Percentiles rank a stretch among this genome's conserved stretches.
phyloP scores from a whole-genome alignment of 2,113 vertebrate genomes.

The Acrocephalus kingi region DNA sequence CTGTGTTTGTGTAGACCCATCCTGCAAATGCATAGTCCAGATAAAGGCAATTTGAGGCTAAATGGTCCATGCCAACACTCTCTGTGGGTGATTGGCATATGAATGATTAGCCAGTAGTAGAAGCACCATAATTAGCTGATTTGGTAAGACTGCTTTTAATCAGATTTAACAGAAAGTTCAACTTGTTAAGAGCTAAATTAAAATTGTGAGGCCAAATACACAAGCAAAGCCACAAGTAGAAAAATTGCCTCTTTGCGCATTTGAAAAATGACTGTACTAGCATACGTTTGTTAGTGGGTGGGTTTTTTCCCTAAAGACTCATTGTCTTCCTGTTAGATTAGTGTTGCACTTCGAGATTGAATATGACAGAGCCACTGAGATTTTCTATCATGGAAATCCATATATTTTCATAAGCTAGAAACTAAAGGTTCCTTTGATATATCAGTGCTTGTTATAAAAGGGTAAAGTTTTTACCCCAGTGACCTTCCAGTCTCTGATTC shows the following conservation, averaged over 20 bases:
- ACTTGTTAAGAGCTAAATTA: neutral
- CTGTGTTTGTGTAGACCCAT: neutral
- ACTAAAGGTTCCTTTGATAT: neutral
- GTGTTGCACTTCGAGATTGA: neutral
- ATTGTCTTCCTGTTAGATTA: neutral
- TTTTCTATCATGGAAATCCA: neutral
- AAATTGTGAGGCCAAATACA: neutral
- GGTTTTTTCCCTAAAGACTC: neutral
- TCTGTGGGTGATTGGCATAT: neutral
- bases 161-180: neutral
- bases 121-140: neutral
- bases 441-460: neutral
- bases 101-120: neutral
- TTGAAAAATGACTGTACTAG: neutral
- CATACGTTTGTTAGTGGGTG: neutral
- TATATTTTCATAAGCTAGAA: neutral
- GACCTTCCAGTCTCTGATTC: neutral
- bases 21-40: neutral
- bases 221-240: neutral
- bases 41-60: neutral
- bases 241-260: neutral
- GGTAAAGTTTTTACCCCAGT: neutral
- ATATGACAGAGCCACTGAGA: rapidly evolving
- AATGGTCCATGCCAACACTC: neutral
- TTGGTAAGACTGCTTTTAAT: conserved; percentile 15